Evolutionary conservation across 2,888 invertebrate species (phyloP).

Genomic region (Hylaea fasciaria): DNA sequence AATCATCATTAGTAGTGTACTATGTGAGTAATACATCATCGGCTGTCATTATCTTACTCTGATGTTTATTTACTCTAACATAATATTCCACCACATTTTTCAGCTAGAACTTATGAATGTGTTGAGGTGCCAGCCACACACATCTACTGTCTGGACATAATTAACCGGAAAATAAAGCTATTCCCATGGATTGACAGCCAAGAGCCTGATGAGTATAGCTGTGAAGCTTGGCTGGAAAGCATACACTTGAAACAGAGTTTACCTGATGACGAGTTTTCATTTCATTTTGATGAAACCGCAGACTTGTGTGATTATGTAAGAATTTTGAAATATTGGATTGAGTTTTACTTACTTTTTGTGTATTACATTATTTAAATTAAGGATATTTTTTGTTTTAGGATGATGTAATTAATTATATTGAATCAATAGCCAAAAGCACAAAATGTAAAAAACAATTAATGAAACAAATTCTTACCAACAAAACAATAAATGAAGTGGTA

Average conservation of each 20-base stretch:
- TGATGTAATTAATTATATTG: slow-evolving; percentile 56
- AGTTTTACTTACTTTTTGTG: slow-evolving; percentile 5
- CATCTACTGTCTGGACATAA: slow-evolving; percentile 82
- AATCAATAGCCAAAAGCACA: slow-evolving; percentile 50
- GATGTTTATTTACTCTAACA: not conserved
- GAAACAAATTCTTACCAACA: slow-evolving; percentile 67
- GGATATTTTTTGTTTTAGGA: slow-evolving; percentile 57
- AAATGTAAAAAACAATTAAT: slow-evolving; percentile 65
- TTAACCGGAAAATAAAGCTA: slow-evolving; percentile 55
- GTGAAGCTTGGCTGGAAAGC: slow-evolving; percentile 61
- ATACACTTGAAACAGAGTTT: slow-evolving; percentile 63
- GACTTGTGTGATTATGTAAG: slow-evolving; percentile 57
- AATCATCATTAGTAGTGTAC: slow-evolving; percentile 82
- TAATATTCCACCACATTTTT: slow-evolving; percentile 36
- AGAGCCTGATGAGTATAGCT: slow-evolving; percentile 50
- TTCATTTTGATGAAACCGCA: slow-evolving; percentile 47
- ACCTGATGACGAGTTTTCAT: slow-evolving; percentile 66
- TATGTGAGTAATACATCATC: slow-evolving; percentile 63
- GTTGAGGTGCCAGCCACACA: slow-evolving; percentile 87
- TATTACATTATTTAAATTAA: not conserved
- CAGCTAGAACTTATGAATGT: slow-evolving; percentile 72
- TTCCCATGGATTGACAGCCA: slow-evolving; percentile 61
- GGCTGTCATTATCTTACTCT: not conserved
- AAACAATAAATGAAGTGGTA: slow-evolving; percentile 70
- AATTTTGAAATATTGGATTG: slow-evolving; percentile 2